Evolutionary conservation across 2,113 vertebrate species (phyloP).

Genomic region (Hystrix cristata): DNA sequence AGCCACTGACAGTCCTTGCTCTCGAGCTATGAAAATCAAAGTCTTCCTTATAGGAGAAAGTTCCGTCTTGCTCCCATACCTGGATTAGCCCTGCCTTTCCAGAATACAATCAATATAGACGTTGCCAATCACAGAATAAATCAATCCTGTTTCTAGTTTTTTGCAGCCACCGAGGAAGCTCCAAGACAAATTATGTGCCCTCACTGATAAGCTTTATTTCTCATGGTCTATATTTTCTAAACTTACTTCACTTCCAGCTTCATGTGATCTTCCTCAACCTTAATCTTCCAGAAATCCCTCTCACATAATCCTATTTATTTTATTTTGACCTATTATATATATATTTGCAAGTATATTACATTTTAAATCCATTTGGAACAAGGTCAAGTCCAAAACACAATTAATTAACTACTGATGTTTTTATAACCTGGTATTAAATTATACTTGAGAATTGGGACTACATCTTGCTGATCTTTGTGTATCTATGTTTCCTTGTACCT

Average conservation of each 20-base stretch:
- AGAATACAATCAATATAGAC: background rate
- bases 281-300: conserved; percentile 26
- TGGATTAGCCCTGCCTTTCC: background rate
- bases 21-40: background rate
- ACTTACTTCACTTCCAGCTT: conserved; percentile 23
- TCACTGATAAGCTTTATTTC: conserved; percentile 19
- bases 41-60: conserved; percentile 32
- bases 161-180: background rate
- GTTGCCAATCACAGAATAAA: background rate
- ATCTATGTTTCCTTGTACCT: conserved; percentile 27
- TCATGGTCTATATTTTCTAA: conserved; percentile 12
- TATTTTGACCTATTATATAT: conserved; percentile 26
- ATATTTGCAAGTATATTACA: conserved; percentile 54
- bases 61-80: background rate
- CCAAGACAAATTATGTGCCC: background rate
- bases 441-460: conserved; percentile 72
- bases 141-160: conserved; percentile 30
- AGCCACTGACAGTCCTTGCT: background rate
- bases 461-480: conserved; percentile 52
- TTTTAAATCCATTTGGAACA: conserved; percentile 63
- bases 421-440: conserved; percentile 76
- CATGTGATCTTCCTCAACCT: background rate
- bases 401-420: conserved; percentile 77
- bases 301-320: conserved; percentile 56
- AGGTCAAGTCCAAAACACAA: conserved; percentile 72